Evolutionary conservation across 2,797 vertebrate genomes (phyloP), one percentile per base, ranked within the genome.

Genomic region (Manis javanica): DNA sequence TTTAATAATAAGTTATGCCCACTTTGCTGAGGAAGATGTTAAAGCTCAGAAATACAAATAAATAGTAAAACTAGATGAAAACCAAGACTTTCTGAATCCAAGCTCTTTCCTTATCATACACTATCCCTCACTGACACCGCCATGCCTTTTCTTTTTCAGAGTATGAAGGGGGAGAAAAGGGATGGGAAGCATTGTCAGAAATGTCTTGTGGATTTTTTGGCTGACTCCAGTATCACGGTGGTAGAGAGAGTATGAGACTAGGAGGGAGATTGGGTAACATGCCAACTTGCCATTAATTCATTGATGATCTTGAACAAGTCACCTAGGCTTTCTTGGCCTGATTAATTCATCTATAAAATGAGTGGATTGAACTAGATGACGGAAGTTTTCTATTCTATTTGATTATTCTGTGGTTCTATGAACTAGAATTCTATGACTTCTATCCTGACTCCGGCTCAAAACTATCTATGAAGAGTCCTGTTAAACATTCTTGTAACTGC

Each of bases 401-500:
- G n/a, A 88, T 95, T 94, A 84, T 91, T 66, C 49, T 89, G 46
- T 24, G 19, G 64, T 24, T 78, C 75, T 78, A 12, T 68, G 42
- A 89, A 39, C 24, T 89, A 55, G 31, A 15, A 71, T 24, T 78
- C 75, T 78, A 15, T 68, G 42, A 89, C 34, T 19, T 71, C 12
- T 66, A 23, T 21, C 31, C 29, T 92, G 53, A 34, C 19, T 39
- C 68, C 53, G 46, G 14, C 53, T 91, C 49, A 86, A 86, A 91
- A 87, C 81, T 71, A 89, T 15, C 37, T 74, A 69, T 86, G 46
- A 72, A 77, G 49, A 59, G 49, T n/a, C 31, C 86, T 81, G 55
- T 66, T 90, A 92, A 95, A 71, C 26, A 69, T 94, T 94, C 42
- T 72, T 84, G 69, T 71, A 95, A 37, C 89, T 87, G 26, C 57